phyloP scores from a whole-genome alignment of 1,140 invertebrate species.

The Drosophila melanogaster region Release_6_plus_ISO1_MT NT_033777.3:22680501-22681000 shows the following conservation, averaged over 20 bases:
- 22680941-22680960: conserved; percentile 76
- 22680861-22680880: conserved; percentile 63
- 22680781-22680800: conserved; percentile 64
- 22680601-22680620: conserved; percentile 26
- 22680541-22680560: conserved; percentile 90
- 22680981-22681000: conserved; percentile 61
- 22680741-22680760: conserved; percentile 76
- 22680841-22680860: conserved; percentile 84
- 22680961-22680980: conserved; percentile 76
- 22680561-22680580: conserved; percentile 68
- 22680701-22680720: conserved; percentile 88
- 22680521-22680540: conserved; percentile 91
- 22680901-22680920: conserved; percentile 49
- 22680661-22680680: conserved; percentile 74
- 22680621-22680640: conserved; percentile 57
- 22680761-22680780: conserved; percentile 61
- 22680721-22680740: conserved; percentile 82
- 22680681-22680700: conserved; percentile 85
- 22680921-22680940: conserved; percentile 71
- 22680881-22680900: conserved; percentile 85
- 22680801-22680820: conserved; percentile 88
- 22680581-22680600: conserved; percentile 2
- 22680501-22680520: conserved; percentile 70
- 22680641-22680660: conserved; percentile 85
- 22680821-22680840: conserved; percentile 91